These are phyloP conservation scores for Carassius gibelio DNA, from an alignment of 2,113 vertebrate genomes.

Conservation along the genomic window DNA sequence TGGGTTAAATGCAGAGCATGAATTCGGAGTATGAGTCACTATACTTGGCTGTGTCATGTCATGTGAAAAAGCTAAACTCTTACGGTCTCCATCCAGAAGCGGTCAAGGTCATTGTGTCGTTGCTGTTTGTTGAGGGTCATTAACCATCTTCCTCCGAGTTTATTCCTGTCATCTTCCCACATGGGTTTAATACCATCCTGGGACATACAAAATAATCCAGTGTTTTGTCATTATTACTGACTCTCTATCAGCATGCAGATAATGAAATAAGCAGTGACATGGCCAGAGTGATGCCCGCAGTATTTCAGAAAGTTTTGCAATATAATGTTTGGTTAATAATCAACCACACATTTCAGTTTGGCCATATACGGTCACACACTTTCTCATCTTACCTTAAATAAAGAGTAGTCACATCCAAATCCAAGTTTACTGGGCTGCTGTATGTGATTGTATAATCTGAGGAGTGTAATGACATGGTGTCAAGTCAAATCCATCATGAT, in stretches of 20 bases:
- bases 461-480: slow-evolving; percentile 34
- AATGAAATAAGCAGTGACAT: neutral
- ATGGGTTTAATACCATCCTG: slow-evolving; percentile 83
- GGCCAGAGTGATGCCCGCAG: neutral
- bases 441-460: slow-evolving; percentile 84
- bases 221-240: neutral
- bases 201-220: slow-evolving; percentile 3
- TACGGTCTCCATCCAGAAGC: slow-evolving; percentile 83
- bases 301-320: neutral
- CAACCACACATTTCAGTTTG: neutral
- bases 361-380: neutral
- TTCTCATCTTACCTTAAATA: slow-evolving; percentile 77
- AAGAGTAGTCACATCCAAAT: slow-evolving; percentile 80
- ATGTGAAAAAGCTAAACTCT: slow-evolving; percentile 4
- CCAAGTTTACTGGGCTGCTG: slow-evolving; percentile 82
- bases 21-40: too few relatives aligned
- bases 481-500: neutral
- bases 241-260: neutral
- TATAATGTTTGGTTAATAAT: neutral
- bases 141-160: slow-evolving; percentile 80
- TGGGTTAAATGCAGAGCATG: too few relatives aligned
- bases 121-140: slow-evolving; percentile 82
- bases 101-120: slow-evolving; percentile 81
- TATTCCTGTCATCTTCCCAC: slow-evolving; percentile 84
- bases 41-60: too few relatives aligned